phyloP scores from a whole-genome alignment of 2,888 invertebrate genomes.

The Magallana nippona region DNA sequence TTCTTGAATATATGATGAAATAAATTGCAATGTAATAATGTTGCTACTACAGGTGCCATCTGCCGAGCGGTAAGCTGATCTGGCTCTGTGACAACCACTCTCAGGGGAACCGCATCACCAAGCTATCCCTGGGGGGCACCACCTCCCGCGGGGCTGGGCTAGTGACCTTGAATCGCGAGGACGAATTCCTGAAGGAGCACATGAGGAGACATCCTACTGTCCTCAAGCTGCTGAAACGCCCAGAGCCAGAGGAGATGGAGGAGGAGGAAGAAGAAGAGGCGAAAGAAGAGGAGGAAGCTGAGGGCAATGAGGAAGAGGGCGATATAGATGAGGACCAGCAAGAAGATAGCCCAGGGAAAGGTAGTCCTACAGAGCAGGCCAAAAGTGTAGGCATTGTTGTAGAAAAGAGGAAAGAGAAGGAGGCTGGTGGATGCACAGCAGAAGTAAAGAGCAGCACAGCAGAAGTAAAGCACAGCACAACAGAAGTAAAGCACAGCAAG shows the following conservation, averaged over 20 bases:
- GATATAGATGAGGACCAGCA: background rate
- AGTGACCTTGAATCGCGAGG: constrained; percentile 31
- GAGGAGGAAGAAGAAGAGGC: background rate
- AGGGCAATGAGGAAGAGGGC: background rate
- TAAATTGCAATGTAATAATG: background rate
- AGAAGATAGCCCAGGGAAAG: background rate
- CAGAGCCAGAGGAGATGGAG: background rate
- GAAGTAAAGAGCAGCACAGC: background rate
- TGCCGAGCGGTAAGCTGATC: constrained; percentile 73
- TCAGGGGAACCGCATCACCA: constrained; percentile 55
- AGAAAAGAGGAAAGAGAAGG: background rate
- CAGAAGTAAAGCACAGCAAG: no score
- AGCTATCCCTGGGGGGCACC: background rate
- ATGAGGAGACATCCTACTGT: constrained; percentile 23
- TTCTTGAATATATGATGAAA: background rate
- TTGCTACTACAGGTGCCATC: constrained; percentile 64
- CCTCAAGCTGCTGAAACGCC: constrained; percentile 1
- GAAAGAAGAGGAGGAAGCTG: background rate
- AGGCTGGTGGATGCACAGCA: background rate
- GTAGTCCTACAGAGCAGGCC: background rate
- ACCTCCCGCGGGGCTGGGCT: constrained; percentile 11
- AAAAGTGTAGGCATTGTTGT: background rate
- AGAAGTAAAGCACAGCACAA: no score
- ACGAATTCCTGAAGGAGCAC: constrained; percentile 36
- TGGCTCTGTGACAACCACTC: constrained; percentile 77